These are phyloP conservation scores for Tetramorium simillimum DNA, from an alignment of 1,140 invertebrate species.

Conservation along the genomic window DNA sequence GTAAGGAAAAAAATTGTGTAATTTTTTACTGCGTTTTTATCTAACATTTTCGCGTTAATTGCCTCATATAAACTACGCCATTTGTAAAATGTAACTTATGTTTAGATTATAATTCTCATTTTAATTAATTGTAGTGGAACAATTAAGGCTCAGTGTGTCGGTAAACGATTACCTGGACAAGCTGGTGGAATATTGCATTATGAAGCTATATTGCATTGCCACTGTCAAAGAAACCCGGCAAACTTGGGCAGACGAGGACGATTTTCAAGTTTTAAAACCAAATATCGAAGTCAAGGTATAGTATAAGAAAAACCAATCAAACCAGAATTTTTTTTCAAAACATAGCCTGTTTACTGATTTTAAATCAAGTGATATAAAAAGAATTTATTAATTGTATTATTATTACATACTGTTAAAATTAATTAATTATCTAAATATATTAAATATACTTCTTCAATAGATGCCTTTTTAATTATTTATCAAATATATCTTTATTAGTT, in stretches of 20 bases:
- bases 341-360: neutral
- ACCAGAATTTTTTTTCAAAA: neutral
- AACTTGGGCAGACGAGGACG: conserved; percentile 91
- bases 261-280: conserved; percentile 91
- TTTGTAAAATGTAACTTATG: neutral
- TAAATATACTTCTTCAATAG: neutral
- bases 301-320: neutral
- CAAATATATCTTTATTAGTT: no score
- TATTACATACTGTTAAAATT: no score
- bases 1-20: conserved; percentile 9
- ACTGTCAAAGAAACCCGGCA: conserved; percentile 90
- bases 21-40: neutral
- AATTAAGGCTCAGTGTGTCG: conserved; percentile 86
- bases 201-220: conserved; percentile 90
- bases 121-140: conserved; percentile 85
- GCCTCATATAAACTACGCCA: neutral
- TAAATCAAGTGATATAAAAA: no score
- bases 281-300: conserved; percentile 88
- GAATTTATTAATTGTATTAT: neutral
- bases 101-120: neutral
- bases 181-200: conserved; percentile 91
- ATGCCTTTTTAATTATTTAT: no score
- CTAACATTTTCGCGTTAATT: neutral
- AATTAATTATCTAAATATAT: neutral
- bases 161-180: conserved; percentile 90